Percentiles rank a stretch among this genome's conserved stretches.
Evolutionary conservation across 2,888 invertebrate species (phyloP).

Genomic region (Ormyrus thymus): DNA sequence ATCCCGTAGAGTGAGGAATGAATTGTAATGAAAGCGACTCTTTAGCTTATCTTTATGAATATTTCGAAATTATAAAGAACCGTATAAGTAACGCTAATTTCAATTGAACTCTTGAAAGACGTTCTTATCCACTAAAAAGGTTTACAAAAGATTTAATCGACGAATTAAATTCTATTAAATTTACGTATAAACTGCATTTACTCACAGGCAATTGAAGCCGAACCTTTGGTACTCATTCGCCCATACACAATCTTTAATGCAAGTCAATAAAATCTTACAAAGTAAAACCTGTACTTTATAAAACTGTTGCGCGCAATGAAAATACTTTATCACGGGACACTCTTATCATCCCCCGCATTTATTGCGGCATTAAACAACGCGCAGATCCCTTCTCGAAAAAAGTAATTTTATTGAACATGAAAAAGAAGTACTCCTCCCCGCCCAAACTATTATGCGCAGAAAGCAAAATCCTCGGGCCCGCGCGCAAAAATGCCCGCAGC

Average conservation of each 20-base stretch:
- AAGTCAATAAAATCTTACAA: slow-evolving; percentile 18
- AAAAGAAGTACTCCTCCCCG: not conserved
- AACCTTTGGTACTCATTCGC: not conserved
- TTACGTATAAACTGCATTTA: not conserved
- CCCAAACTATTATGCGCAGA: too few species aligned
- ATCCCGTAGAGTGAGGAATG: too few species aligned
- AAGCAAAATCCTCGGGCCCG: too few species aligned
- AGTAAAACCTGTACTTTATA: slow-evolving; percentile 9
- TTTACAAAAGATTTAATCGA: not conserved
- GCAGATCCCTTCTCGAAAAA: not conserved
- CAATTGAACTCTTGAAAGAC: too few species aligned
- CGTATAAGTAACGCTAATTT: too few species aligned
- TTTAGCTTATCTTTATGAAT: too few species aligned
- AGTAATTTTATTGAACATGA: slow-evolving; percentile 1
- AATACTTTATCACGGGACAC: slow-evolving; percentile 14
- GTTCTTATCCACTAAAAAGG: too few species aligned
- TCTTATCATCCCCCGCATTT: slow-evolving; percentile 10
- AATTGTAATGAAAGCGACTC: too few species aligned
- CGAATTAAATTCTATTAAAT: not conserved
- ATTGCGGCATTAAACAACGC: slow-evolving; percentile 1
- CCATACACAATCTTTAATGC: slow-evolving; percentile 17
- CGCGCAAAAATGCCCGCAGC: not conserved
- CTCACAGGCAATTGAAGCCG: too few species aligned
- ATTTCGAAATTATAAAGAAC: too few species aligned
- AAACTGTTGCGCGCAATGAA: slow-evolving; percentile 17